A percentile compares a stretch with the other conserved stretches of the same genome.
phyloP scores from a whole-genome alignment of 2,888 invertebrate species.

The Drosophila niveifrons region DNA sequence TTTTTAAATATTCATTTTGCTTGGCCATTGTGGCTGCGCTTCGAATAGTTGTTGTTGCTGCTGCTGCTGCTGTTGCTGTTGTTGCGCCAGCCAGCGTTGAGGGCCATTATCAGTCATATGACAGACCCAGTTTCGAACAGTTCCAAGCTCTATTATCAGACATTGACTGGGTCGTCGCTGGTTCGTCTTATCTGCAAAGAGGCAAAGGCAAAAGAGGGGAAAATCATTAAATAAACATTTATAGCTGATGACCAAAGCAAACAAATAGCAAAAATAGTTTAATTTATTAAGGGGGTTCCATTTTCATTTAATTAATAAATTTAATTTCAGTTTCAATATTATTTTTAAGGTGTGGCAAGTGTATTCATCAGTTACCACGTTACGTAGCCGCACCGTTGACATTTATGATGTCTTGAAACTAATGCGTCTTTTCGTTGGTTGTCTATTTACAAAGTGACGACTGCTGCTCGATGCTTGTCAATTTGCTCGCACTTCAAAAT shows the following conservation, averaged over 20 bases:
- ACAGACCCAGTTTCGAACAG: conserved; percentile 56
- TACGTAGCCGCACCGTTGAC: conserved; percentile 11
- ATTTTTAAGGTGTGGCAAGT: too few relatives aligned
- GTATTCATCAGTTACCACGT: conserved; percentile 6
- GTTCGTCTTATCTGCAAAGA: conserved; percentile 58
- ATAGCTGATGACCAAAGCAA: conserved; percentile 23
- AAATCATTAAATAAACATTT: conserved; percentile 23
- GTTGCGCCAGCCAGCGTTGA: conserved; percentile 32
- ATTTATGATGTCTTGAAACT: conserved; percentile 17
- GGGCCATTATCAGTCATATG: conserved; percentile 68
- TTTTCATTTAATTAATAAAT: not conserved
- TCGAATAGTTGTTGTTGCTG: conserved; percentile 20
- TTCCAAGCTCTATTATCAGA: conserved; percentile 52
- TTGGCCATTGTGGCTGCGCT: conserved; percentile 70
- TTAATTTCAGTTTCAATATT: not conserved
- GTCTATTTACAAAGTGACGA: conserved; percentile 14
- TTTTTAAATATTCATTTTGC: conserved; percentile 86
- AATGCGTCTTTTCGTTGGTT: conserved; percentile 9
- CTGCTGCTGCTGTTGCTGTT: conserved; percentile 25
- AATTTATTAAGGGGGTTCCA: not conserved
- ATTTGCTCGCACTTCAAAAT: conserved; percentile 47
- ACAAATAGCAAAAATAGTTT: conserved; percentile 29
- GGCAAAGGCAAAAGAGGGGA: conserved; percentile 4
- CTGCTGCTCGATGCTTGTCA: conserved; percentile 46
- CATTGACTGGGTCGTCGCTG: conserved; percentile 52